Conservation (phyloP, 2,113 vertebrate species). For the Tursiops truncatus region DNA sequence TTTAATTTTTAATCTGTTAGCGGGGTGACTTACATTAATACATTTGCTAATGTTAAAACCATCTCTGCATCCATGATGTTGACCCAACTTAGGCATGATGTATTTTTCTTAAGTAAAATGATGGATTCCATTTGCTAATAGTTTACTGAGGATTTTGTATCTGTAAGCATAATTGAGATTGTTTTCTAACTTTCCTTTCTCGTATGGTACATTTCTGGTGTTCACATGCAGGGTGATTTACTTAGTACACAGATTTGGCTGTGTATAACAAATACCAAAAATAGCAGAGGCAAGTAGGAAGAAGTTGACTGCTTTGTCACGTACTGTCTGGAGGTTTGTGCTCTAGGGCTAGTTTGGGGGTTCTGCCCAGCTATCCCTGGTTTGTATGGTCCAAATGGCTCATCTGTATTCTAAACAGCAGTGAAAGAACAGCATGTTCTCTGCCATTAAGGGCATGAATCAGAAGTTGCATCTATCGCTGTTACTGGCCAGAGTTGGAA, state of each 20-base stretch:
- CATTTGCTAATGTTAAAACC: neutral
- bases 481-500: neutral
- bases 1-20: neutral
- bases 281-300: neutral
- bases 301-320: neutral
- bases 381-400: neutral
- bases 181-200: neutral
- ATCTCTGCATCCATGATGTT: neutral
- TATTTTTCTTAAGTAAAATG: neutral
- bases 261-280: neutral
- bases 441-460: neutral
- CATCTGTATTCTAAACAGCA: neutral
- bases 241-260: neutral
- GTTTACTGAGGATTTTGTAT: neutral
- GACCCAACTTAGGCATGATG: neutral
- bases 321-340: neutral
- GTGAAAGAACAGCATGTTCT: neutral
- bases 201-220: neutral
- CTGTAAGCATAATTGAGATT: neutral
- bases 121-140: neutral
- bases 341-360: neutral
- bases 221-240: neutral
- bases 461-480: neutral
- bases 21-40: neutral
- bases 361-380: neutral